Evolutionary conservation across 2,888 invertebrate species (phyloP), one percentile per base, ranked within the genome.

Genomic region (Strigamia maritima): DNA sequence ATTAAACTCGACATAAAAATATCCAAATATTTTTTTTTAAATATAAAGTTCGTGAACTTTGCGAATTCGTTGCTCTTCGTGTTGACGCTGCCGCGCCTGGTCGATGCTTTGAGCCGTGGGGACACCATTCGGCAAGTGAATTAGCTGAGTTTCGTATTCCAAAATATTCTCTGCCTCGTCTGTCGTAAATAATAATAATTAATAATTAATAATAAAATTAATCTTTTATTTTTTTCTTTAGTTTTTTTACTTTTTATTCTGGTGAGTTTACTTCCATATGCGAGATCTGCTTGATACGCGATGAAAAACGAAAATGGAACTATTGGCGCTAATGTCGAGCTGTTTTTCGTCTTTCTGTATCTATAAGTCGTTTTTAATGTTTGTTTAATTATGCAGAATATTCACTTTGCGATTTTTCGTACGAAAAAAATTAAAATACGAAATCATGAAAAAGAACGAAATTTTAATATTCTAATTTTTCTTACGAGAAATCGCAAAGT

Each of bases 161-260:
- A 93, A 90, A 80, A 93, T 92, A 86, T 92, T 91, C 84, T 93
- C 92, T 26, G 93, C 93, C 87, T 93, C 93, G 87, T 90, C 93
- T 89, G 84, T 44, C 85, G 84, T 70, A 80, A 60, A 54, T 6
- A 79, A 60, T 22, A 7, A 65, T 35, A 44, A 6, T 26, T 0
- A 26, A 80, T n/a, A 24, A 16, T 24, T 74, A 4, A 24, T 8
- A 4, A 22, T 2, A 74, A 14, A n/a, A n/a, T 74, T 35, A n/a
- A n/a, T n/a, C n/a, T n/a, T n/a, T n/a, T n/a, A n/a, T n/a, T n/a
- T 31, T 8, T 1, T 16, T 75, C 7, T 75, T 31, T 2, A 0
- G 28, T 75, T 26, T 38, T 31, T 75, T 31, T 87, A 93, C 93
- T 90, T 89, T 90, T 88, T 81, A 93, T 92, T 81, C 94, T 89